Evolutionary conservation across 53 echinoderm and acorn worm species (phyloP).

Genomic region (Arbacia lixula): DNA sequence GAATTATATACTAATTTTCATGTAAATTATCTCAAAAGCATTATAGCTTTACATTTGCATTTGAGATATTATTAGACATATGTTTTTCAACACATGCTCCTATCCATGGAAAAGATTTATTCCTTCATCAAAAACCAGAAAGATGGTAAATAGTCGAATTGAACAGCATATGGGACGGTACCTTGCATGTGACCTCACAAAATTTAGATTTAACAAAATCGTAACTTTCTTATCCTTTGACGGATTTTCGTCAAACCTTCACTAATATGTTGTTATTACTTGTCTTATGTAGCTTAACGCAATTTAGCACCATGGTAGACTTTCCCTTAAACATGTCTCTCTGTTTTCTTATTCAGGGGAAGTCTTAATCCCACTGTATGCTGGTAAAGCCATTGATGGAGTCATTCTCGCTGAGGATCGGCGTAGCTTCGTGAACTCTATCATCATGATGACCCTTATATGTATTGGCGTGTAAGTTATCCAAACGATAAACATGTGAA

Average conservation of each 20-base stretch:
- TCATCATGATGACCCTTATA: constrained; percentile 70
- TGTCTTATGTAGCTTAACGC: neutral
- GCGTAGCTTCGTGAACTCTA: constrained; percentile 55
- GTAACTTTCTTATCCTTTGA: neutral
- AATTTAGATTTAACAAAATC: neutral
- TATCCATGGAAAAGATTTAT: too few species aligned
- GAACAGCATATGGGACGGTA: too few species aligned
- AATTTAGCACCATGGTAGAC: neutral
- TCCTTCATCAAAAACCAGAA: too few species aligned
- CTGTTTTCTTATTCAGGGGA: constrained; percentile 54
- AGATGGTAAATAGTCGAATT: too few species aligned
- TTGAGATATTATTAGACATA: too few species aligned
- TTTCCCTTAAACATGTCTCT: neutral
- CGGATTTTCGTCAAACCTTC: too few species aligned
- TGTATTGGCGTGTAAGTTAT: constrained; percentile 61
- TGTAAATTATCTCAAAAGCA: too few species aligned
- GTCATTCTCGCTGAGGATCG: constrained; percentile 60
- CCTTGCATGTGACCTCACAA: neutral
- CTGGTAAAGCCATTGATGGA: constrained; percentile 82
- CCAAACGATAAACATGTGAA: too few species aligned
- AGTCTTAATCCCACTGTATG: constrained; percentile 72
- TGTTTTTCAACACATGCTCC: too few species aligned
- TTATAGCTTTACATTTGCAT: too few species aligned
- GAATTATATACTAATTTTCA: too few species aligned
- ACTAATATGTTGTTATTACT: too few species aligned